Evolutionary conservation across 2,888 invertebrate species (phyloP).

Genomic region (Aquatica leii): DNA sequence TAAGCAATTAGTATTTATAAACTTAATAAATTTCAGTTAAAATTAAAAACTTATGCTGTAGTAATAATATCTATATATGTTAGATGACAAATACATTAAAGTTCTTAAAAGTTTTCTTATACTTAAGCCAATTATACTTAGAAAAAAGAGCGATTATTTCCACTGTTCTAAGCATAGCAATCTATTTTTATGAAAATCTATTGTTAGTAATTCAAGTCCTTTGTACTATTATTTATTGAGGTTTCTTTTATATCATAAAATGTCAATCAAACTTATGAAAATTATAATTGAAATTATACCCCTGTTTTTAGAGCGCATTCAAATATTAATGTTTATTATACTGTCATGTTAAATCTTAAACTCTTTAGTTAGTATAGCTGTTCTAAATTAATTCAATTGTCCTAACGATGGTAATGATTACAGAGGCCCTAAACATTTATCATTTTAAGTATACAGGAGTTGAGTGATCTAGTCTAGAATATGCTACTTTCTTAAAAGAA

Average conservation of each 20-base stretch:
- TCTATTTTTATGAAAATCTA: constrained; percentile 7
- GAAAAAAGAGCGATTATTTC: constrained; percentile 9
- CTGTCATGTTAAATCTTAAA: constrained; percentile 15
- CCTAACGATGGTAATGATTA: constrained; percentile 9
- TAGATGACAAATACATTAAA: no score
- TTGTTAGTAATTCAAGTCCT: constrained; percentile 6
- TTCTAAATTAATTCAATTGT: constrained; percentile 21
- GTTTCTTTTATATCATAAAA: constrained; percentile 14
- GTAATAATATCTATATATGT: no score
- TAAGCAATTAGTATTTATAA: no score
- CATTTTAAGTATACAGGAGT: constrained; percentile 11
- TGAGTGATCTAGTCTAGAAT: constrained; percentile 18
- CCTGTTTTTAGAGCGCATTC: constrained; percentile 4
- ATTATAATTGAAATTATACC: constrained; percentile 8
- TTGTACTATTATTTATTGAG: constrained; percentile 11
- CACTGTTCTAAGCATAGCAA: constrained; percentile 8
- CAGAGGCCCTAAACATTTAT: constrained; percentile 12
- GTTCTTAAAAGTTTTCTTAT: neutral
- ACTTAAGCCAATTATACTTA: constrained; percentile 3
- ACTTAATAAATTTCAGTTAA: no score
- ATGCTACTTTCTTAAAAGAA: constrained; percentile 20
- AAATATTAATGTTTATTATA: constrained; percentile 8
- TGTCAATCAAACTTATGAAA: constrained; percentile 24
- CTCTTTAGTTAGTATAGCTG: neutral
- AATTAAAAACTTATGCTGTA: no score